These are phyloP conservation scores for Hippocampus barbouri DNA, from an alignment of 2,113 vertebrate genomes.

Conservation along the genomic window DNA sequence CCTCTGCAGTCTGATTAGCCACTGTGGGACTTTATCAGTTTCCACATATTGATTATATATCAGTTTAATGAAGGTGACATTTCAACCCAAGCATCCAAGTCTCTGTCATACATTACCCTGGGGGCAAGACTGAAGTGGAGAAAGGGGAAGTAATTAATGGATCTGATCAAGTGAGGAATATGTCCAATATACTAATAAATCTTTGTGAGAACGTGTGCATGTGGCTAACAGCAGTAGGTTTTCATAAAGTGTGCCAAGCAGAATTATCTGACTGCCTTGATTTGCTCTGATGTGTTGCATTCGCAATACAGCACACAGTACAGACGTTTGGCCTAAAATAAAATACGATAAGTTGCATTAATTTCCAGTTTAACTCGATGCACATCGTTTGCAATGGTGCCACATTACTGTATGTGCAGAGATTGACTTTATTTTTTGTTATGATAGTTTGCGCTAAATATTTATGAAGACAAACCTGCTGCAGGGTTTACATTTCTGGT, in stretches of 20 bases:
- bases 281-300: neutral
- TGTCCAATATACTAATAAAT: slow-evolving; percentile 13
- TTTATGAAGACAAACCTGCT: too few relatives aligned
- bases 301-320: too few relatives aligned
- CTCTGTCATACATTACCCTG: slow-evolving; percentile 16
- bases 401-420: too few relatives aligned
- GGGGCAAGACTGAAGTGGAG: slow-evolving; percentile 3
- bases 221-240: neutral
- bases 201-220: neutral
- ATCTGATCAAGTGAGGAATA: slow-evolving; percentile 31
- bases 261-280: neutral
- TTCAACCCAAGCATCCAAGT: slow-evolving; percentile 29
- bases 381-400: too few relatives aligned
- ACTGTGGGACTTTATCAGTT: slow-evolving; percentile 46
- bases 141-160: slow-evolving; percentile 36
- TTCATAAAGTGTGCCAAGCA: neutral
- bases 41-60: slow-evolving; percentile 47
- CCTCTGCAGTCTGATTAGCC: slow-evolving; percentile 44
- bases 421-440: too few relatives aligned
- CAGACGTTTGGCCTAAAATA: too few relatives aligned
- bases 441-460: too few relatives aligned
- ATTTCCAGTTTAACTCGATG: too few relatives aligned
- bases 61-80: slow-evolving; percentile 55
- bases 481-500: too few relatives aligned
- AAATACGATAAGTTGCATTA: too few relatives aligned